Percentiles rank a stretch among this genome's conserved stretches.
Evolutionary conservation across 2,888 invertebrate species (phyloP).

Genomic region (Spilarctia lutea): DNA sequence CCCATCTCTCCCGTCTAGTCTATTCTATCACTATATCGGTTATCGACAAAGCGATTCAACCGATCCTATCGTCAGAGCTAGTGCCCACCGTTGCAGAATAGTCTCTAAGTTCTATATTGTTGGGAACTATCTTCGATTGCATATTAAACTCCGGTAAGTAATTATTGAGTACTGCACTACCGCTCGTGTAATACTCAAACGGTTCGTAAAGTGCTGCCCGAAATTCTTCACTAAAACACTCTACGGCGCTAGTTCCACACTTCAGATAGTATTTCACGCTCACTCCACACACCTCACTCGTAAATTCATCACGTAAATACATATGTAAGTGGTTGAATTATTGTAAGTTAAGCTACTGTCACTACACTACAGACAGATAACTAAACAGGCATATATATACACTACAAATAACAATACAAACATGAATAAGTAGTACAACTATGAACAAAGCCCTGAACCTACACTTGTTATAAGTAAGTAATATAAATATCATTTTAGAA

Average conservation of each 20-base stretch:
- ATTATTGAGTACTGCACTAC: conserved; percentile 23
- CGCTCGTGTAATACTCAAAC: background rate
- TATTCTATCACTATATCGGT: conserved; percentile 24
- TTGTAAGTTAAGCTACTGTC: background rate
- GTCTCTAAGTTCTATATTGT: conserved; percentile 36
- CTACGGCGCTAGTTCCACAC: background rate
- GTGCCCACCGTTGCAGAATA: conserved; percentile 36
- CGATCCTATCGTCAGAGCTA: conserved; percentile 32
- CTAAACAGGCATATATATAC: no score
- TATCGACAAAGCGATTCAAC: conserved; percentile 39
- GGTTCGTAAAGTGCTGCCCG: background rate
- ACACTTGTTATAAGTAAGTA: background rate
- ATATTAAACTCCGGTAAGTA: conserved; percentile 33
- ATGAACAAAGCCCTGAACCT: background rate
- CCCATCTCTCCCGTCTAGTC: background rate
- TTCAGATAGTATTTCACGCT: background rate
- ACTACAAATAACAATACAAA: background rate
- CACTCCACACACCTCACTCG: background rate
- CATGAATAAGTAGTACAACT: background rate
- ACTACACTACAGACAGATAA: no score
- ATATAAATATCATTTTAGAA: background rate
- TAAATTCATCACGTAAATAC: background rate
- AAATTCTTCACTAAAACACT: background rate
- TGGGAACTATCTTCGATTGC: conserved; percentile 35
- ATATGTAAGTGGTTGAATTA: background rate